phyloP scores from a whole-genome alignment of 2,888 invertebrate species.

The Lepeophtheirus nordmannii region DNA sequence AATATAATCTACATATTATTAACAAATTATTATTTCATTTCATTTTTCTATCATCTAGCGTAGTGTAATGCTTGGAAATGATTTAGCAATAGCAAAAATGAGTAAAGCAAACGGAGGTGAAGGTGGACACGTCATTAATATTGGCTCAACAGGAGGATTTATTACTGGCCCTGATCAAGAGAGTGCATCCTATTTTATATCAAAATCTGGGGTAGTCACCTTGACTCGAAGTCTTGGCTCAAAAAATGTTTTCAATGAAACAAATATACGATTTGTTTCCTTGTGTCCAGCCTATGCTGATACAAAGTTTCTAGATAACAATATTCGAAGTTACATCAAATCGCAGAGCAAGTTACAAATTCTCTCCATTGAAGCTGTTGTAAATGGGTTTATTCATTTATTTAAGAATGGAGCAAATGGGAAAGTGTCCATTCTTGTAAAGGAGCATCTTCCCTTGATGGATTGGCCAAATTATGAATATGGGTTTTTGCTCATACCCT shows the following conservation, averaged over 20 bases:
- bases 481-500: background rate
- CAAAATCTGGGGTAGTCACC: slow-evolving; percentile 7
- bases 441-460: background rate
- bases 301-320: background rate
- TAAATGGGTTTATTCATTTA: background rate
- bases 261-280: background rate
- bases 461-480: background rate
- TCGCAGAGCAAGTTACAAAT: background rate
- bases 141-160: slow-evolving; percentile 1
- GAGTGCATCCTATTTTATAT: background rate
- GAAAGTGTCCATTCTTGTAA: background rate
- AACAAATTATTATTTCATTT: no score
- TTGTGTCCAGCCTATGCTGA: background rate
- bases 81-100: slow-evolving; percentile 5
- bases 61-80: background rate
- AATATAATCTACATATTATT: no score
- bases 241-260: background rate
- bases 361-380: background rate
- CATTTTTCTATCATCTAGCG: background rate
- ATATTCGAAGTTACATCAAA: background rate
- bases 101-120: slow-evolving; percentile 1
- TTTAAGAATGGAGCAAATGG: background rate
- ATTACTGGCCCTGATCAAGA: background rate
- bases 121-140: slow-evolving; percentile 10
- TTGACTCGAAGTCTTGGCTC: slow-evolving; percentile 3